phyloP scores from a whole-genome alignment of 2,888 invertebrate species.

The Calameuta filiformis region DNA sequence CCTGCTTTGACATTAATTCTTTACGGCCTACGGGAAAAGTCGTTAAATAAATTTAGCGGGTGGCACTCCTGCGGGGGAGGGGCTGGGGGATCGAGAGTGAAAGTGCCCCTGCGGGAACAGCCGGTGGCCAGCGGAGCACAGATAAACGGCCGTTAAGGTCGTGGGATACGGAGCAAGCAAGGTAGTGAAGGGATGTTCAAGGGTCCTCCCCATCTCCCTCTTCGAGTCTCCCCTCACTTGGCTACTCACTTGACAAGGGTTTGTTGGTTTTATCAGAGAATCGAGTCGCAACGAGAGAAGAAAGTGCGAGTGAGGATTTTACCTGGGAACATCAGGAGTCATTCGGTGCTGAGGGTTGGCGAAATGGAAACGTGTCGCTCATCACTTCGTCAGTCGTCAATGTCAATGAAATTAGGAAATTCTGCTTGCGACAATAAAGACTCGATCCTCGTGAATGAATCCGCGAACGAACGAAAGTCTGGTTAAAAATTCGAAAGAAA shows the following conservation, averaged over 20 bases:
- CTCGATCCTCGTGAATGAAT: too few relatives aligned
- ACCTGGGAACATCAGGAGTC: not conserved
- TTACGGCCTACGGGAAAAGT: constrained; percentile 29
- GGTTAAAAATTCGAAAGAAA: too few relatives aligned
- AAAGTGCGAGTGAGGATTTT: constrained; percentile 8
- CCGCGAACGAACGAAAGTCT: too few relatives aligned
- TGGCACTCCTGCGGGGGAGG: constrained; percentile 23
- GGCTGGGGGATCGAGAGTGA: constrained; percentile 37
- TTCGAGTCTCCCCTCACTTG: constrained; percentile 34
- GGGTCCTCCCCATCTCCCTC: not conserved
- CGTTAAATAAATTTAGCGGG: constrained; percentile 53
- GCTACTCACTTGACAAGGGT: constrained; percentile 56
- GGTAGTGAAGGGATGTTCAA: not conserved
- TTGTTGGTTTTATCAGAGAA: constrained; percentile 52
- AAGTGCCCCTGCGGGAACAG: constrained; percentile 37
- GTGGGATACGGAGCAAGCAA: not conserved
- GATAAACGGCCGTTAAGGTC: not conserved
- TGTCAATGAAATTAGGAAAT: too few relatives aligned
- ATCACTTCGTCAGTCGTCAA: too few relatives aligned
- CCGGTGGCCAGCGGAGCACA: not conserved
- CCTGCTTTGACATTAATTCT: not conserved
- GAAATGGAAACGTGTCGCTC: not conserved
- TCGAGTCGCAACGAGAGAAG: constrained; percentile 13
- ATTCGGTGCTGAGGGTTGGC: not conserved
- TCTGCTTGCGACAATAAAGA: too few relatives aligned